These are phyloP conservation scores for Pyralis farinalis DNA, from an alignment of 2,888 invertebrate species.

Conservation along the genomic window DNA sequence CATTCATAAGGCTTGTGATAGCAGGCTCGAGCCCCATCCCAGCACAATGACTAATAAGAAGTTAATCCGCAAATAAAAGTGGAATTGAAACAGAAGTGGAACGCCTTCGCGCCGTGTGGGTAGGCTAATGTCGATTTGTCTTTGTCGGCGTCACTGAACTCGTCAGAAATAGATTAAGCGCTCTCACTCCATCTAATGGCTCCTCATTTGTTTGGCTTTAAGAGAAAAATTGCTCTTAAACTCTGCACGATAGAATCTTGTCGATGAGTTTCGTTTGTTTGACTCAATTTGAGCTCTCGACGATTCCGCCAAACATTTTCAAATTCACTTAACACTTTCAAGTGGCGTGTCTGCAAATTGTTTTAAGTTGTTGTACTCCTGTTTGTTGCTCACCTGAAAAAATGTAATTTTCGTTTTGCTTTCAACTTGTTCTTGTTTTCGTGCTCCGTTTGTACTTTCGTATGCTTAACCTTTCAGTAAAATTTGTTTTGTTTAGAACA, in stretches of 20 bases:
- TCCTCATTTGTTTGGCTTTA: constrained; percentile 80
- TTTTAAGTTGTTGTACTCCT: constrained; percentile 47
- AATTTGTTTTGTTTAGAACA: constrained; percentile 28
- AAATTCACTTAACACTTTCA: constrained; percentile 65
- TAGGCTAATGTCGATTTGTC: constrained; percentile 80
- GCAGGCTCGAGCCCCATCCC: constrained; percentile 56
- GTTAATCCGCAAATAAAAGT: constrained; percentile 81
- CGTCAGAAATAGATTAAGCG: constrained; percentile 82
- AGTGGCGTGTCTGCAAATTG: constrained; percentile 54
- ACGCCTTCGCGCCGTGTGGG: constrained; percentile 77
- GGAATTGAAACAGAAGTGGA: constrained; percentile 80
- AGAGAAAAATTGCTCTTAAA: constrained; percentile 79
- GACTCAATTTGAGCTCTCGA: constrained; percentile 51
- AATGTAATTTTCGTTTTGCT: constrained; percentile 50
- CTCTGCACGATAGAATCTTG: constrained; percentile 70
- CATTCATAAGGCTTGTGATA: constrained; percentile 78
- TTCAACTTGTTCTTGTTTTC: constrained; percentile 31
- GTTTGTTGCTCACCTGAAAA: constrained; percentile 56
- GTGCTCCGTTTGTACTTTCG: constrained; percentile 43
- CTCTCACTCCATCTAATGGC: constrained; percentile 80
- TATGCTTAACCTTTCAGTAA: constrained; percentile 32
- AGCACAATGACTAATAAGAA: constrained; percentile 79
- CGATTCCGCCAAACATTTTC: constrained; percentile 43
- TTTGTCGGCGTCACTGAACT: constrained; percentile 81
- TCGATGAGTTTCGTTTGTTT: constrained; percentile 72